phyloP scores from a whole-genome alignment of 2,797 vertebrate species.

The Aselliscus stoliczkanus region DNA sequence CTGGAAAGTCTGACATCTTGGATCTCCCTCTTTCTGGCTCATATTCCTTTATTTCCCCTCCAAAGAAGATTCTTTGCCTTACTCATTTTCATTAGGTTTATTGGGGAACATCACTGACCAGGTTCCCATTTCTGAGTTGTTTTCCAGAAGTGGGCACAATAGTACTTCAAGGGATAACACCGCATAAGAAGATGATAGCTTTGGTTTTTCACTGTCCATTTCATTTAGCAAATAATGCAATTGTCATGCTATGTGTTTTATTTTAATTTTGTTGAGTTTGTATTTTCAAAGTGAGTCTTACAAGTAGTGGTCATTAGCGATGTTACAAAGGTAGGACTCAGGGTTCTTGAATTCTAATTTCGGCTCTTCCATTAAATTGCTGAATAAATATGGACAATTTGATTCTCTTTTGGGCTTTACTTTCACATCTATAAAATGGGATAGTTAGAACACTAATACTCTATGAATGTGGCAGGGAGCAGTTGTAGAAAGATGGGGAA shows the following conservation, averaged over 20 bases:
- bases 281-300: neutral
- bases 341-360: neutral
- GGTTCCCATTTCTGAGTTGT: neutral
- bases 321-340: neutral
- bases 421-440: neutral
- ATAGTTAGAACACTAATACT: neutral
- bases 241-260: neutral
- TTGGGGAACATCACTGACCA: neutral
- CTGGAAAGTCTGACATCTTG: conserved; percentile 47
- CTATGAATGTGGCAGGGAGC: neutral
- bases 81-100: conserved; percentile 8
- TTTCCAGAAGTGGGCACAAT: neutral
- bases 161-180: neutral
- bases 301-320: neutral
- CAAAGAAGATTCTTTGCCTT: neutral
- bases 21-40: neutral
- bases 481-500: neutral
- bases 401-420: neutral
- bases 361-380: neutral
- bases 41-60: neutral
- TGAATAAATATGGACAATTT: neutral
- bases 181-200: neutral
- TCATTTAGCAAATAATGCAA: neutral
- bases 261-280: neutral
- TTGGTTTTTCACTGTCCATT: neutral